Percentiles rank a stretch among this genome's conserved stretches.
phyloP scores from a whole-genome alignment of 1,140 invertebrate genomes.

The Panagrolaimus sp. region DNA sequence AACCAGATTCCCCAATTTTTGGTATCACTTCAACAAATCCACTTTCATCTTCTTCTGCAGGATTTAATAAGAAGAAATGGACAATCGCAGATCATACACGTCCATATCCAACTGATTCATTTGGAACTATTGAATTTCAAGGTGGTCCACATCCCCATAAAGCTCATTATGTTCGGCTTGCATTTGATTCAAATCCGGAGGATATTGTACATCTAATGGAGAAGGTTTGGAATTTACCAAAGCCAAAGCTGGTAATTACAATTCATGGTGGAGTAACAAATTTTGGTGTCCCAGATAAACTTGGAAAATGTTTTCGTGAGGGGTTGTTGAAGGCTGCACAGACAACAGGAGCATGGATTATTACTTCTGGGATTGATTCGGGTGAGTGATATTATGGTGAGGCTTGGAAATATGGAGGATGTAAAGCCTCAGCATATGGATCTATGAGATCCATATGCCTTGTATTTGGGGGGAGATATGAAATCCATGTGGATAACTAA shows the following conservation, averaged over 20 bases:
- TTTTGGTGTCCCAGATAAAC: conserved; percentile 73
- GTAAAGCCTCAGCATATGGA: no score
- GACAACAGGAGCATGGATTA: conserved; percentile 91
- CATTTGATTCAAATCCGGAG: conserved; percentile 84
- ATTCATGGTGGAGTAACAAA: conserved; percentile 92
- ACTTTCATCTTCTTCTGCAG: no score
- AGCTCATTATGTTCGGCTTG: conserved; percentile 76
- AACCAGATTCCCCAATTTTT: no score
- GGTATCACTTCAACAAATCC: background rate
- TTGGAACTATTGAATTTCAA: conserved; percentile 92
- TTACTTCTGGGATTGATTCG: conserved; percentile 58
- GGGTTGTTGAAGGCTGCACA: conserved; percentile 88
- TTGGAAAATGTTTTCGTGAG: conserved; percentile 86
- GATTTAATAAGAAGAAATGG: conserved; percentile 20
- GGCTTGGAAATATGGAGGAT: no score
- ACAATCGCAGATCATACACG: conserved; percentile 31
- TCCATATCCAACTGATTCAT: conserved; percentile 72
- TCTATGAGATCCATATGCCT: no score
- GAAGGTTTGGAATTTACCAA: conserved; percentile 83
- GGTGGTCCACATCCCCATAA: conserved; percentile 61
- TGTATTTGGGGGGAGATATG: no score
- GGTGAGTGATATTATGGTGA: no score
- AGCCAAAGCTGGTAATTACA: conserved; percentile 89
- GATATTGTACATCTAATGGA: conserved; percentile 82
- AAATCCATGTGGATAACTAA: no score